Evolutionary conservation across 2,113 vertebrate species (phyloP), one percentile per base, ranked within the genome.

Genomic region (Acrocephalus kingi): DNA sequence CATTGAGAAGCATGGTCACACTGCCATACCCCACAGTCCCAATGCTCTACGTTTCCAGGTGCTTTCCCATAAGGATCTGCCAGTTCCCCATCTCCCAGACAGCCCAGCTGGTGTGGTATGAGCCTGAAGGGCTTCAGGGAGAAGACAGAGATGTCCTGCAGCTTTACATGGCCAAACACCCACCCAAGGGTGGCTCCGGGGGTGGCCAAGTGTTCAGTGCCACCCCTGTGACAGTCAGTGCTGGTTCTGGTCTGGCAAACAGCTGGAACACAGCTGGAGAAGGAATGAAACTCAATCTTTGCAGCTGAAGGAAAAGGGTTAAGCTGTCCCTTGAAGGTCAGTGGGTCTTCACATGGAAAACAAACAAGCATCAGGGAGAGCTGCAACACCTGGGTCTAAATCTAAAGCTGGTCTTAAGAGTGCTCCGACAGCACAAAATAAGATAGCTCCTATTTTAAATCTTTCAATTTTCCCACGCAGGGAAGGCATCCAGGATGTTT

Each of bases 341-440:
- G 37, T 13, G 49, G 20, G 20, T 69, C 30, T 67, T 54, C 69
- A 54, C 7, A 1, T 5, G 9, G 37, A 12, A 54, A 14, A 66
- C 43, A 13, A 16, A n/a, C 39, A 48, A 71, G 7, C 54, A 39
- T 31, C 41, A 17, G 8, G 28, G 15, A 33, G 33, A 45, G 3
- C 24, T 58, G 37, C 9, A 6, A 25, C 56, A 55, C 2, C 6
- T 31, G 12, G 30, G 2, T n/a, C 31, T 24, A 8, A 30, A 43
- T 1, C 31, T 61, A 33, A 77, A 62, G 2, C 9, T 6, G 4
- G 13, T 14, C 31, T 22, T 30, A 18, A 66, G 15, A 10, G 16
- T 8, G 45, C 54, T 74, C 33, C 0, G 0, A 33, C 0, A 19
- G 9, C 2, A 0, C 30, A 69, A 77, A 56, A 21, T 9, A 10